Conservation (phyloP, 2,113 vertebrate species). For the human (Homo sapiens) region DNA sequence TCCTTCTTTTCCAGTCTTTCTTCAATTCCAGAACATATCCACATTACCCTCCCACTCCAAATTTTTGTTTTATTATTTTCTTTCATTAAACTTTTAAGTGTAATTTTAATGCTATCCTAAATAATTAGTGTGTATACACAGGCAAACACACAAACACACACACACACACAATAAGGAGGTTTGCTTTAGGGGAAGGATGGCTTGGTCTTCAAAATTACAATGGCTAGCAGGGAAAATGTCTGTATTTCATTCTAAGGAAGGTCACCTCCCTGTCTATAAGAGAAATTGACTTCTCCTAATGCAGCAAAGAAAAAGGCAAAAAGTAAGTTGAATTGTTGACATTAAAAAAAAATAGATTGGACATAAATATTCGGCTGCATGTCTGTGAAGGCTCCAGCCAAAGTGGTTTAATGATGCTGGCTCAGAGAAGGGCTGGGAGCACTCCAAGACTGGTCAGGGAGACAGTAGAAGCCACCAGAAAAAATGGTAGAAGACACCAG, state of each 20-base stretch:
- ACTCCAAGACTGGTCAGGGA: background rate
- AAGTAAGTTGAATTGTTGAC: conserved; percentile 67
- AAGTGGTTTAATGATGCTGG: conserved; percentile 19
- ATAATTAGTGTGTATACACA: background rate
- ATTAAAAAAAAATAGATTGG: conserved; percentile 38
- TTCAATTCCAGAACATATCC: background rate
- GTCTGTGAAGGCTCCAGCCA: background rate
- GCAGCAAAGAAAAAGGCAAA: conserved; percentile 63
- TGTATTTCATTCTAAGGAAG: conserved; percentile 56
- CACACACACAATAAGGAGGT: background rate
- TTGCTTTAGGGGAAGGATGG: background rate
- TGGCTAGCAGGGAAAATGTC: conserved; percentile 2
- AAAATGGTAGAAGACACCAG: background rate
- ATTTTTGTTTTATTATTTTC: background rate
- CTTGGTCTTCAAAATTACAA: conserved; percentile 41
- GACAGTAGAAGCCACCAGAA: background rate
- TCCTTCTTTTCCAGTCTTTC: background rate
- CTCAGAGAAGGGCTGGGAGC: background rate
- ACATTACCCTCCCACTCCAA: background rate
- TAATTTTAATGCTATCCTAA: background rate
- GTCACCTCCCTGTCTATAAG: conserved; percentile 69
- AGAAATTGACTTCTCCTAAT: conserved; percentile 67
- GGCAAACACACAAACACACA: background rate
- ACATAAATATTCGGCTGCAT: conserved; percentile 39
- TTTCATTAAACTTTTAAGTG: background rate